Evolutionary conservation across 2,888 invertebrate genomes (phyloP).

Genomic region (Pammene aurita): DNA sequence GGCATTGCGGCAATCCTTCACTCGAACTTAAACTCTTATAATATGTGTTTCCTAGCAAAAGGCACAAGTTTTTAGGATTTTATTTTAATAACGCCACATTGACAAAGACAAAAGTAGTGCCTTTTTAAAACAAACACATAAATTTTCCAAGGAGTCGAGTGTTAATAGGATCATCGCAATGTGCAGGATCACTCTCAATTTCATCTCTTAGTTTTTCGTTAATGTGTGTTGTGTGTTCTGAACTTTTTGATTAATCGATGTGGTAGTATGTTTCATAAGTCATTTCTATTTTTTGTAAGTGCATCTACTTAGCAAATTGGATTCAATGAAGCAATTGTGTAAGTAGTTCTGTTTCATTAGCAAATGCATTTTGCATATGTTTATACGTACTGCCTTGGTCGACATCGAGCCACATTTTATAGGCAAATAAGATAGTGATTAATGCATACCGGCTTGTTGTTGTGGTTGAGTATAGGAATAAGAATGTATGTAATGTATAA

Average conservation of each 20-base stretch:
- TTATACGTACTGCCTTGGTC: conserved; percentile 5
- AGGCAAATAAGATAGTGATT: conserved; percentile 9
- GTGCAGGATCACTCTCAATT: conserved; percentile 23
- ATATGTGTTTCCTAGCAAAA: not conserved
- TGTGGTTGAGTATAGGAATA: not conserved
- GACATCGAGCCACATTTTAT: conserved; percentile 2
- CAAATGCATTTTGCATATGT: conserved; percentile 15
- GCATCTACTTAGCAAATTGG: conserved; percentile 8
- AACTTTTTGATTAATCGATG: conserved; percentile 26
- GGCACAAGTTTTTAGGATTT: not conserved
- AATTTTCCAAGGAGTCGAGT: conserved; percentile 5
- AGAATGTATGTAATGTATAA: not conserved
- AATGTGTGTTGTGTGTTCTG: conserved; percentile 34
- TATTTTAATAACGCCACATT: not conserved
- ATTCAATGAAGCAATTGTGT: conserved; percentile 24
- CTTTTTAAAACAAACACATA: not conserved
- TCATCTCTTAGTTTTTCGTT: conserved; percentile 15
- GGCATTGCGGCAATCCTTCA: conserved; percentile 34
- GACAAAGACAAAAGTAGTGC: not conserved
- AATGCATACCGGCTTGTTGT: conserved; percentile 5
- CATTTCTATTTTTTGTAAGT: conserved; percentile 6
- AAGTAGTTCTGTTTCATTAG: conserved; percentile 15
- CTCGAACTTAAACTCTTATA: not conserved
- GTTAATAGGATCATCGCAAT: conserved; percentile 24
- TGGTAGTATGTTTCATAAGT: conserved; percentile 12